Evolutionary conservation across 1,140 invertebrate genomes (phyloP).

Genomic region (Chironomus tepperi): DNA sequence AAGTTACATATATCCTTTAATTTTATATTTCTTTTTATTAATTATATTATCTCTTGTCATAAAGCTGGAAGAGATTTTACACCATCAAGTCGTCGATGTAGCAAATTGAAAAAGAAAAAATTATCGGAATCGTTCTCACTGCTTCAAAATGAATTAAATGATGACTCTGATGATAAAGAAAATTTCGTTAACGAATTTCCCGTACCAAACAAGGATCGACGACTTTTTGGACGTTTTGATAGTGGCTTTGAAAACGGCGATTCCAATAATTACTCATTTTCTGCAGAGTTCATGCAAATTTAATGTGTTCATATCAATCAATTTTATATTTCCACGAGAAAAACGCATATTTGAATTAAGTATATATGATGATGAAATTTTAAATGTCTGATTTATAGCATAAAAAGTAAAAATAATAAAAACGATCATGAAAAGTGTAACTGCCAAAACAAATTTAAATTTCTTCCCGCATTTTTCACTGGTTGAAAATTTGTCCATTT

Average conservation of each 20-base stretch:
- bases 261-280: not conserved
- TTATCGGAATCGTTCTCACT: not conserved
- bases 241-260: not conserved
- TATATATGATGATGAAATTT: too few species aligned
- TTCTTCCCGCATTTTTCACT: too few species aligned
- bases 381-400: too few species aligned
- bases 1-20: not conserved
- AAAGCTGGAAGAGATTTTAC: not conserved
- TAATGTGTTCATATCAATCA: not conserved
- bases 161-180: not conserved
- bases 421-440: too few species aligned
- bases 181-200: not conserved
- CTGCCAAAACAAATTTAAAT: too few species aligned
- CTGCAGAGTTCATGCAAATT: not conserved
- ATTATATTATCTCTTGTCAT: not conserved
- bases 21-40: not conserved
- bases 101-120: not conserved
- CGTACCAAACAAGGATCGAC: not conserved
- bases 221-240: not conserved
- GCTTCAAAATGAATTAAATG: not conserved
- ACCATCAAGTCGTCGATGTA: not conserved
- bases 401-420: too few species aligned
- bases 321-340: not conserved
- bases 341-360: slow-evolving; percentile 19
- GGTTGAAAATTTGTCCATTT: too few species aligned